A percentile compares a stretch with the other conserved stretches of the same genome.
Conservation (phyloP, 2,888 invertebrate species). For the Dynastes grantii region DNA sequence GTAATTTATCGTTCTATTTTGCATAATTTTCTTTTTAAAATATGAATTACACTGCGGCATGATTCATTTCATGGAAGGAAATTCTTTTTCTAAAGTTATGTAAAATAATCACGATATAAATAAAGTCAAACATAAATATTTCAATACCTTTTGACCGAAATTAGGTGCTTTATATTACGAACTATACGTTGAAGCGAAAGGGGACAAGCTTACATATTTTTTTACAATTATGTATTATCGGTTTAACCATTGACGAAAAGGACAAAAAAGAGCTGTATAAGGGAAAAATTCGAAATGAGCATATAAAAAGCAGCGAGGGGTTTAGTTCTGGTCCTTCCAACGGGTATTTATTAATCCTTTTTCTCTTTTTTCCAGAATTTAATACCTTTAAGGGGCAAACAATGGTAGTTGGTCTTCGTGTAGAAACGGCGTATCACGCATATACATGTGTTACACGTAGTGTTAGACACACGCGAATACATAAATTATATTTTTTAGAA, state of each 20-base stretch:
- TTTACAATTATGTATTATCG: slow-evolving; percentile 33
- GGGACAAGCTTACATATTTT: slow-evolving; percentile 30
- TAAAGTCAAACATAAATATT: slow-evolving; percentile 43
- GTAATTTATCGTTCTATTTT: slow-evolving; percentile 27
- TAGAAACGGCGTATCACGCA: slow-evolving; percentile 27
- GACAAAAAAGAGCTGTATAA: slow-evolving; percentile 25
- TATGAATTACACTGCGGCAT: no score
- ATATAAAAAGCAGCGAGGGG: slow-evolving; percentile 46
- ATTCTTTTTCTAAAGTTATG: slow-evolving; percentile 3
- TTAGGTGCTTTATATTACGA: slow-evolving; percentile 41
- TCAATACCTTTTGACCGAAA: slow-evolving; percentile 46
- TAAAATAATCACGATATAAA: slow-evolving; percentile 39
- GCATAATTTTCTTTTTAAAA: slow-evolving; percentile 31
- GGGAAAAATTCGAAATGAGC: slow-evolving; percentile 23
- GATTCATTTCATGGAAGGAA: slow-evolving; percentile 25
- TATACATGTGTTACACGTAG: slow-evolving; percentile 19
- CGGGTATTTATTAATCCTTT: slow-evolving; percentile 30
- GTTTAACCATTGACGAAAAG: slow-evolving; percentile 42
- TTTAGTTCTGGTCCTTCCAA: slow-evolving; percentile 14
- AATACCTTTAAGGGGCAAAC: slow-evolving; percentile 38
- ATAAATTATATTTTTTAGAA: slow-evolving; percentile 42
- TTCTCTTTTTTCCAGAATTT: slow-evolving; percentile 38
- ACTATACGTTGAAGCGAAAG: slow-evolving; percentile 8
- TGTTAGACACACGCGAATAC: slow-evolving; percentile 38
- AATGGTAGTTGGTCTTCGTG: slow-evolving; percentile 41